These are phyloP conservation scores for Halictus rubicundus DNA, from an alignment of 1,140 invertebrate genomes.

Conservation along the genomic window DNA sequence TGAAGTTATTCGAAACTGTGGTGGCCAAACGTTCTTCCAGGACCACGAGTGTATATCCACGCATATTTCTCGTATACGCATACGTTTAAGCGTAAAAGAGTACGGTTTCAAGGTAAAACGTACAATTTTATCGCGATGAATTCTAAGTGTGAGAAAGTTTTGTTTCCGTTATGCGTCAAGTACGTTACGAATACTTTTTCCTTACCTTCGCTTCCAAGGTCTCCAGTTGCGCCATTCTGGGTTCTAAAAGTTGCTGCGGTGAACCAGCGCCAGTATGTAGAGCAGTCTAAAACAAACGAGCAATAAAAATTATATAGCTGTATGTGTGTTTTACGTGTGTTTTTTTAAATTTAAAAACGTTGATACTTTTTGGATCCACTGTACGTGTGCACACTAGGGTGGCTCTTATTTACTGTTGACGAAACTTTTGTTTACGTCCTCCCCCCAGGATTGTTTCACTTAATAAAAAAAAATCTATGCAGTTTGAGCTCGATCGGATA, in stretches of 20 bases:
- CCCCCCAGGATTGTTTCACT: too few species aligned
- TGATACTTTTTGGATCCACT: too few species aligned
- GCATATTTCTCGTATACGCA: too few species aligned
- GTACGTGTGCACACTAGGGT: too few species aligned
- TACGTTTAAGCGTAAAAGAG: not conserved
- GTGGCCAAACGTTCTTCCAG: too few species aligned
- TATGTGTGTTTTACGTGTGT: not conserved
- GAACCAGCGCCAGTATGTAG: constrained; percentile 67
- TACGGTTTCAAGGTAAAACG: not conserved
- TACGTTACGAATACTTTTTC: constrained; percentile 1
- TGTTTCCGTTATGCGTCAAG: not conserved
- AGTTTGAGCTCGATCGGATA: too few species aligned
- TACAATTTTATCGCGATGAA: not conserved
- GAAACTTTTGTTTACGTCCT: too few species aligned
- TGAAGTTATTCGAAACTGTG: too few species aligned
- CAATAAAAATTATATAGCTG: not conserved
- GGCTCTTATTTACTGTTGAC: too few species aligned
- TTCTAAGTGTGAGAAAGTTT: constrained; percentile 24
- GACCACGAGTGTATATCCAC: too few species aligned
- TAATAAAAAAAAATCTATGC: too few species aligned
- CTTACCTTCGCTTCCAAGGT: constrained; percentile 89
- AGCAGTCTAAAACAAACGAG: constrained; percentile 70
- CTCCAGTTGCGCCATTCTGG: constrained; percentile 87
- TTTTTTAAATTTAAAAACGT: too few species aligned
- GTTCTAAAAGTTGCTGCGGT: constrained; percentile 74